Base-by-base conservation (phyloP, 2,797 vertebrate genomes). In the Lutjanus argentimaculatus region DNA sequence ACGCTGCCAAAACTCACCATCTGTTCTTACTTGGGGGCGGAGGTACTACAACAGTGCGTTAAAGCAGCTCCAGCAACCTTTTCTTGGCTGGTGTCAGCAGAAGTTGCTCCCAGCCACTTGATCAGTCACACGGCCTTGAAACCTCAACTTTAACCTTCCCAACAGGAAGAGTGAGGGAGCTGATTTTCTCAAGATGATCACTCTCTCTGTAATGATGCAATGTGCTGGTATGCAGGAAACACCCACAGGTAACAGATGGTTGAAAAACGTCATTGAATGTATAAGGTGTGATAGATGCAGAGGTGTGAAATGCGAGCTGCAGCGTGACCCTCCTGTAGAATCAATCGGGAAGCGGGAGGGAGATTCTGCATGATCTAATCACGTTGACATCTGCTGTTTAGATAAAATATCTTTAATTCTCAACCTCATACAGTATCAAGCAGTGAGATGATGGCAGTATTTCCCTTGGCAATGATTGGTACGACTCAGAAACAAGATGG, bases 1-100 rank as follows among this genome's bases (percentile, higher is more conserved):
- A 65, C 2, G 73, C 75, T 92, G 93, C 93, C 95, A 95, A 82
- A 89, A 77, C 40, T 46, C 56, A 89, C 95, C 95, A 96, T 95
- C 94, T 96, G 94, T 87, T 94, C 89, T 67, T 72, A 46, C 80
- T 85, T 51, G 48, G 42, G 76, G 73, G 61, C 1, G 63, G 72
- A 83, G 79, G 77, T 72, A 57, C 72, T 25, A 48, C 67, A 79
- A 48, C 42, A 51, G 51, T 30, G 69, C 65, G 74, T 78, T 71
- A 87, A 88, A 92, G 84, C 61, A 77, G 68, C 43, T 77, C 59
- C 75, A 74, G 81, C 83, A 87, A 75, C 79, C 62, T 79, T 67
- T 76, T 22, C 61, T 65, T 71, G 71, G 61, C 55, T 62, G 52
- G 43, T 51, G 48, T 82, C 62, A 58, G 75, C 17, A 73, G 68